phyloP scores from a whole-genome alignment of 1,140 invertebrate species.

The Contarinia nasturtii region DNA sequence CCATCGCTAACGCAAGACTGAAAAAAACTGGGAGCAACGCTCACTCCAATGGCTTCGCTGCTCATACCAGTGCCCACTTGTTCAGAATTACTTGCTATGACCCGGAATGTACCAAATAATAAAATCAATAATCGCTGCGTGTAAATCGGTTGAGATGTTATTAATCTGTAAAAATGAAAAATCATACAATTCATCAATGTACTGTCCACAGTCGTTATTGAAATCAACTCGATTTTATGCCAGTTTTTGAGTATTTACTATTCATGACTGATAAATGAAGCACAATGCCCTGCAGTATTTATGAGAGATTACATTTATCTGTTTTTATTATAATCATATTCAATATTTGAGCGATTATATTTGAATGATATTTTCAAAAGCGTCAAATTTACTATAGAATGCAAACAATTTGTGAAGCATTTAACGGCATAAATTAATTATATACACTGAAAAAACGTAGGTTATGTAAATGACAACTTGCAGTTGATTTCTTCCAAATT shows the following conservation, averaged over 20 bases:
- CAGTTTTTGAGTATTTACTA: background rate
- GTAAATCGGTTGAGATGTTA: constrained; percentile 68
- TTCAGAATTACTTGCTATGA: constrained; percentile 84
- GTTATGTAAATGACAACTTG: no score
- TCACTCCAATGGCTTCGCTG: constrained; percentile 84
- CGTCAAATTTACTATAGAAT: no score
- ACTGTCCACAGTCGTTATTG: background rate
- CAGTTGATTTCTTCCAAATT: no score
- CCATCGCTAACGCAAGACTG: constrained; percentile 87
- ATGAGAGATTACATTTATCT: no score
- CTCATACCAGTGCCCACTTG: constrained; percentile 83
- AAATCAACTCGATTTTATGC: background rate
- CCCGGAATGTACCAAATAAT: constrained; percentile 92
- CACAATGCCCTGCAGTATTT: no score
- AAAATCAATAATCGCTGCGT: constrained; percentile 86
- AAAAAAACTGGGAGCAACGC: constrained; percentile 96
- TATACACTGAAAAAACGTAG: no score
- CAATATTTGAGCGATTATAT: no score
- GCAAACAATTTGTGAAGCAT: no score
- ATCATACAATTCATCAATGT: background rate
- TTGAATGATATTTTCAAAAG: no score
- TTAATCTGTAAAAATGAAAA: constrained; percentile 43
- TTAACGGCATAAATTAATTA: no score
- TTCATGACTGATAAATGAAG: background rate
- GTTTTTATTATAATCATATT: no score